Evolutionary conservation across 37 sponge, comb jelly and placozoan species (phyloP).

Genomic region (Cladorhizidae sp.): DNA sequence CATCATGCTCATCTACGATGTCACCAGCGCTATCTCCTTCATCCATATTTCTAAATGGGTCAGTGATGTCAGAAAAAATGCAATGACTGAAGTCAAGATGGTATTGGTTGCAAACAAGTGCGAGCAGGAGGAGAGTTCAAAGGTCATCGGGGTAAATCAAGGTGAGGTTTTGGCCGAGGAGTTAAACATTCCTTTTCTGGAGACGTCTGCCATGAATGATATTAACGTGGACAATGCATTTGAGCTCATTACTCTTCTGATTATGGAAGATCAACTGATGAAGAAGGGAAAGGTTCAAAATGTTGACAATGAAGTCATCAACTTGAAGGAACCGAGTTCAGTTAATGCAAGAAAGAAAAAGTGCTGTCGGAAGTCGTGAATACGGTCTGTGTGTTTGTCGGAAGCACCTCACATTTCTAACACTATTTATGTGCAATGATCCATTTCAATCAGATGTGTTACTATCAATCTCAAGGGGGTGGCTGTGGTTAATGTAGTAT

Average conservation of each 20-base stretch:
- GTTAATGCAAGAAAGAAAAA: too few species aligned
- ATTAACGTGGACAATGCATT: neutral
- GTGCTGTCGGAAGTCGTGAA: too few species aligned
- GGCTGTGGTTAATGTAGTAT: too few species aligned
- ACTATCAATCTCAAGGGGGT: too few species aligned
- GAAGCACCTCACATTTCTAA: too few species aligned
- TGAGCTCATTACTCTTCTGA: neutral
- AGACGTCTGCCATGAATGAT: neutral
- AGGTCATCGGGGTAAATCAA: neutral
- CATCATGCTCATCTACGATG: slow-evolving; percentile 61
- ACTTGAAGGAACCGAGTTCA: too few species aligned
- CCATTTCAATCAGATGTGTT: too few species aligned
- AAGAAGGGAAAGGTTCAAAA: too few species aligned
- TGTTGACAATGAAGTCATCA: too few species aligned
- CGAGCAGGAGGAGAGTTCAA: neutral
- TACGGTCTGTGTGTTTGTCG: too few species aligned
- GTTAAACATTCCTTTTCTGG: neutral
- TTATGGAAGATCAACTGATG: neutral
- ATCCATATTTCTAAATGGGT: slow-evolving; percentile 68
- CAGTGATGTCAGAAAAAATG: slow-evolving; percentile 63
- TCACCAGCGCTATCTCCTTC: slow-evolving; percentile 71
- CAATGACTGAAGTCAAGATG: neutral
- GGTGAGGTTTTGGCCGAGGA: neutral
- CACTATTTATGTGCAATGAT: too few species aligned
- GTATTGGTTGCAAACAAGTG: neutral